Conservation (phyloP, 2,113 vertebrate species). For the Reinhardtius hippoglossoides region DNA sequence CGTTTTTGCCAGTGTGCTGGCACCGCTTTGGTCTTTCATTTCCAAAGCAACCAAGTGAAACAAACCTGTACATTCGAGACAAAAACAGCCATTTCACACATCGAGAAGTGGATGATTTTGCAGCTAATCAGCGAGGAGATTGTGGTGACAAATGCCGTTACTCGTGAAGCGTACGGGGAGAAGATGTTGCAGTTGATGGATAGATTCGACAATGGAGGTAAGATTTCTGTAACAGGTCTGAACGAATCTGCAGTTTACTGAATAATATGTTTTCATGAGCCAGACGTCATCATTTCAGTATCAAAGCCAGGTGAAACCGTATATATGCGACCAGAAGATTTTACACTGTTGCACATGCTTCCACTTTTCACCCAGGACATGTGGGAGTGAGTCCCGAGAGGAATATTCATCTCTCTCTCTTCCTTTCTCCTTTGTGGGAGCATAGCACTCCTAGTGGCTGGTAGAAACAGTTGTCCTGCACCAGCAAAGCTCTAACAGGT, state of each 20-base stretch:
- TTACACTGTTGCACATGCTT: conserved; percentile 16
- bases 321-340: conserved; percentile 10
- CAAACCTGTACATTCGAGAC: conserved; percentile 55
- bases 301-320: conserved; percentile 16
- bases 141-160: conserved; percentile 32
- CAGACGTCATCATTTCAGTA: neutral
- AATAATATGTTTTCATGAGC: conserved; percentile 23
- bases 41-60: conserved; percentile 65
- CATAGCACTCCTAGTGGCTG: conserved; percentile 3
- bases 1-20: conserved; percentile 42
- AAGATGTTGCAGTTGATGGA: conserved; percentile 30
- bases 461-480: neutral
- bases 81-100: conserved; percentile 54
- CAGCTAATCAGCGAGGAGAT: conserved; percentile 52
- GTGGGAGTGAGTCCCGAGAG: conserved; percentile 20
- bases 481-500: neutral
- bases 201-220: conserved; percentile 22
- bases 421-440: neutral
- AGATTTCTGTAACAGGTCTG: conserved; percentile 40
- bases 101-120: conserved; percentile 48
- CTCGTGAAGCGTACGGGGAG: conserved; percentile 2
- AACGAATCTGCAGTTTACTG: neutral
- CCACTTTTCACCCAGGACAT: conserved; percentile 13
- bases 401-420: conserved; percentile 5
- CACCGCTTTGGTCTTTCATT: conserved; percentile 61